Conservation (phyloP, 2,113 vertebrate genomes). For the Centrocercus urophasianus region DNA sequence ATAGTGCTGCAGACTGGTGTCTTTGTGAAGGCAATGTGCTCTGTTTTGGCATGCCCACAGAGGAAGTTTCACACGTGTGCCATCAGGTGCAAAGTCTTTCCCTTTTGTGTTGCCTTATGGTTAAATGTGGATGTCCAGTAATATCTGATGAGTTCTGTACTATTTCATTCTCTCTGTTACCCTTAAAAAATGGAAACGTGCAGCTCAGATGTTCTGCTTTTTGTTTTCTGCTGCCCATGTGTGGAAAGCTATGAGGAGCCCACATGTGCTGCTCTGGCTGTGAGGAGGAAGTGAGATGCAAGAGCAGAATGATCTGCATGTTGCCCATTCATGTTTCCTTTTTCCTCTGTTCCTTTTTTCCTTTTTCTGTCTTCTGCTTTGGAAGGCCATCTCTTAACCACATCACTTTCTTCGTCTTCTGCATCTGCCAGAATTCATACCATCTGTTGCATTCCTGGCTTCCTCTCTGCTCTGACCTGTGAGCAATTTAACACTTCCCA, state of each 20-base stretch:
- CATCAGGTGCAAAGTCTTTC: background rate
- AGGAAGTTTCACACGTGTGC: accelerated
- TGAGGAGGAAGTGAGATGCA: background rate
- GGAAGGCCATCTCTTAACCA: background rate
- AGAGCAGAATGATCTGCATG: background rate
- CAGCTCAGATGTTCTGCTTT: background rate
- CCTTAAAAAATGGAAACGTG: background rate
- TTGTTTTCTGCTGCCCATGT: background rate
- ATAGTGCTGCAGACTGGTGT: background rate
- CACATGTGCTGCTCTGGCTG: background rate
- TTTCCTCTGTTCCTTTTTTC: background rate
- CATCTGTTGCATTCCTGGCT: background rate
- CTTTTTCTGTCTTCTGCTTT: background rate
- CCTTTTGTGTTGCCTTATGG: background rate
- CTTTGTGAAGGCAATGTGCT: background rate
- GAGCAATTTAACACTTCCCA: background rate
- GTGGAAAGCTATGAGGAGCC: background rate
- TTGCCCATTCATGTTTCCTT: background rate
- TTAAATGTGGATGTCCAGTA: background rate
- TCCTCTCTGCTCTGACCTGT: background rate
- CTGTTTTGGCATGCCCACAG: background rate
- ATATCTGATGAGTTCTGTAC: background rate
- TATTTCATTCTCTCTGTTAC: background rate
- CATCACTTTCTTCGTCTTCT: background rate
- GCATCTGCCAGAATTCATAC: background rate